Conservation (phyloP, 2,113 vertebrate species). For the Hydrolagus affinis region DNA sequence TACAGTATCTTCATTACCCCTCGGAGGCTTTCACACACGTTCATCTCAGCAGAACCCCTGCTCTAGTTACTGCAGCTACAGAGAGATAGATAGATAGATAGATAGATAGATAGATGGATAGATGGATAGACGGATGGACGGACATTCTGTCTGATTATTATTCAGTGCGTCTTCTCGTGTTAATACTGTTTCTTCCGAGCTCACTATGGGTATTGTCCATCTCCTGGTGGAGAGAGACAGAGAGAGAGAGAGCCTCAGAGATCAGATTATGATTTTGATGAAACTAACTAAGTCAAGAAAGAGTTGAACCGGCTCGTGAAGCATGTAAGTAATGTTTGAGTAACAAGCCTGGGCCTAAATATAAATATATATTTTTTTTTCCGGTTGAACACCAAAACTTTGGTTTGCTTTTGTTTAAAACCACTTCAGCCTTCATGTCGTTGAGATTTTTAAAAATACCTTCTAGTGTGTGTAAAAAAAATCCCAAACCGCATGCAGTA, state of each 20-base stretch:
- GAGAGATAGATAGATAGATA: too few relatives aligned
- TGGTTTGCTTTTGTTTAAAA: constrained; percentile 19
- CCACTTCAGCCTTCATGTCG: constrained; percentile 10
- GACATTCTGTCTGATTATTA: constrained; percentile 55
- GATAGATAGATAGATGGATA: too few relatives aligned
- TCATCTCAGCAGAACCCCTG: constrained; percentile 38
- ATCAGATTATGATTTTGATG: constrained; percentile 31
- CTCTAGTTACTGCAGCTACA: background rate
- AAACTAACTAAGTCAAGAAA: background rate
- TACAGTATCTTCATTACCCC: constrained; percentile 60
- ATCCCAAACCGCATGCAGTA: constrained; percentile 9
- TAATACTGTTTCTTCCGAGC: constrained; percentile 46
- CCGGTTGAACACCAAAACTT: constrained; percentile 16
- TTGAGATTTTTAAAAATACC: constrained; percentile 24
- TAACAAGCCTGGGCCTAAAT: background rate
- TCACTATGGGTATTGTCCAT: background rate
- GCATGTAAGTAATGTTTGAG: background rate
- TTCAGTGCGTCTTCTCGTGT: constrained; percentile 56
- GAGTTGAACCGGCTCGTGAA: background rate
- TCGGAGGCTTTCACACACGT: constrained; percentile 63
- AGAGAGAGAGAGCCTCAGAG: background rate
- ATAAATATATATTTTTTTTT: too few relatives aligned
- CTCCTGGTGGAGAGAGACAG: background rate
- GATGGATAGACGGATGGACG: too few relatives aligned
- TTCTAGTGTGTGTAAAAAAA: constrained; percentile 11